Conservation (phyloP, 2,888 invertebrate species). For the Liopterus haemorrhoidalis region DNA sequence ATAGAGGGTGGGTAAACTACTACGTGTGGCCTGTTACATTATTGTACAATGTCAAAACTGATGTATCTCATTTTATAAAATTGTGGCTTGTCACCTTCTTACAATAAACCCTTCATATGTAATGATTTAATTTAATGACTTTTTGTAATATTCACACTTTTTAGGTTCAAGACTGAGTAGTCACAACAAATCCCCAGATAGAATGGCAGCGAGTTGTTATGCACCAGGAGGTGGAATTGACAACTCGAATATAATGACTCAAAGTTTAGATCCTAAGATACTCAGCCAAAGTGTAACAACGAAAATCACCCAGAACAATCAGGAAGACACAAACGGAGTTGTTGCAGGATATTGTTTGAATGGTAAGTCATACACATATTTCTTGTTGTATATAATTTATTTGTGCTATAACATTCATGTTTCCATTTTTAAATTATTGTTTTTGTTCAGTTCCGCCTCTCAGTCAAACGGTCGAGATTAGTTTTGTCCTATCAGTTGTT, state of each 20-base stretch:
- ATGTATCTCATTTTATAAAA: too few relatives aligned
- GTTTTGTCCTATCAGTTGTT: too few relatives aligned
- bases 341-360: slow-evolving; percentile 37
- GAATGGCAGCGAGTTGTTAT: slow-evolving; percentile 68
- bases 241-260: slow-evolving; percentile 51
- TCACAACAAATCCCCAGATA: slow-evolving; percentile 61
- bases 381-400: slow-evolving; percentile 5
- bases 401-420: too few relatives aligned
- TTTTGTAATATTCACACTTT: slow-evolving; percentile 20
- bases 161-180: slow-evolving; percentile 45
- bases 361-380: slow-evolving; percentile 32
- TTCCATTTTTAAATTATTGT: too few relatives aligned
- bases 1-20: too few relatives aligned
- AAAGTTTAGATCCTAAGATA: slow-evolving; percentile 57
- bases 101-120: too few relatives aligned
- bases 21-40: too few relatives aligned
- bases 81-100: too few relatives aligned
- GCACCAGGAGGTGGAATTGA: slow-evolving; percentile 36
- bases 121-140: not conserved
- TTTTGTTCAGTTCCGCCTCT: too few relatives aligned
- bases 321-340: slow-evolving; percentile 33
- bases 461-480: too few relatives aligned
- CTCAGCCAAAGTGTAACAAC: slow-evolving; percentile 45
- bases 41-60: too few relatives aligned
- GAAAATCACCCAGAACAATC: slow-evolving; percentile 33